Percentiles rank a stretch among this genome's conserved stretches.
phyloP scores from a whole-genome alignment of 2,113 vertebrate genomes.

The Helogale parvula region DNA sequence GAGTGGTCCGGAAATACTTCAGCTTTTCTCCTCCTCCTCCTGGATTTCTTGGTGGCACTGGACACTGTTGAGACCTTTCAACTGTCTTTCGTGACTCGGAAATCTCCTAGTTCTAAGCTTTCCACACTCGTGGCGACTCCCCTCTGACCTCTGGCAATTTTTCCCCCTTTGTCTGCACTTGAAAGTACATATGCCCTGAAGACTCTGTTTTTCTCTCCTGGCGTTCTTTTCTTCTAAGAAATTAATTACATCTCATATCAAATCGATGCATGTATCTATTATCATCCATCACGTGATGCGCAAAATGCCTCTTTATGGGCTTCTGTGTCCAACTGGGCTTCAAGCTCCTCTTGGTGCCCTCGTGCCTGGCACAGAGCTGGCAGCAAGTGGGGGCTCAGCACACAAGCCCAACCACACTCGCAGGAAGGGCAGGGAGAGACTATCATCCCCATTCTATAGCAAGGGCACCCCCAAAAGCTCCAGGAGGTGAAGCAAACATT shows the following conservation, averaged over 20 bases:
- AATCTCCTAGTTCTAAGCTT: neutral
- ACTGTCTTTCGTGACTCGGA: neutral
- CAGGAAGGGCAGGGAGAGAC: neutral
- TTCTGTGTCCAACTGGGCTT: neutral
- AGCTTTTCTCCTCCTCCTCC: neutral
- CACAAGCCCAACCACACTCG: neutral
- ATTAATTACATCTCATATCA: slow-evolving; percentile 39
- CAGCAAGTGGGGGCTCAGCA: neutral
- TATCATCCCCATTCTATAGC: neutral
- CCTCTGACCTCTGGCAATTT: neutral
- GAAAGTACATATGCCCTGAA: neutral
- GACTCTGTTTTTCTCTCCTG: neutral
- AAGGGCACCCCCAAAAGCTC: neutral
- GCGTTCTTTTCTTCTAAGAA: slow-evolving; percentile 20
- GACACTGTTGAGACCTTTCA: neutral
- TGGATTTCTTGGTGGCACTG: neutral
- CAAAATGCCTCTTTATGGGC: neutral
- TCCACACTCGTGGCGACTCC: neutral
- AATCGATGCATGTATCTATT: neutral
- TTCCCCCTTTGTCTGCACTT: neutral
- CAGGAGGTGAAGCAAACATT: neutral
- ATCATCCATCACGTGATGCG: neutral
- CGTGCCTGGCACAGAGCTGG: neutral
- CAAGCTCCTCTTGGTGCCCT: neutral
- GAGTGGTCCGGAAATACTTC: neutral